phyloP scores from a whole-genome alignment of 2,113 vertebrate genomes.

The Passer domesticus region DNA sequence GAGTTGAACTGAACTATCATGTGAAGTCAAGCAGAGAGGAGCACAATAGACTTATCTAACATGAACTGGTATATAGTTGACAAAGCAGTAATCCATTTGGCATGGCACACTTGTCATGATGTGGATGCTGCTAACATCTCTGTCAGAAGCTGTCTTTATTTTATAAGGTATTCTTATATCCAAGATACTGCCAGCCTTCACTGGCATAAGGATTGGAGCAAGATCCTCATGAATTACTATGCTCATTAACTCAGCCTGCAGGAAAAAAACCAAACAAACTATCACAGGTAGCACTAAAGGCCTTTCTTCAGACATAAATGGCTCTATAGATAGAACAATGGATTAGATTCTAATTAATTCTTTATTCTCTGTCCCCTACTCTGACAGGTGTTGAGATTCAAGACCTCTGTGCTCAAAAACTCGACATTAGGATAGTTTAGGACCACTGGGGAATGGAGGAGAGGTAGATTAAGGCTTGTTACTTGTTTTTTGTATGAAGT shows the following conservation, averaged over 20 bases:
- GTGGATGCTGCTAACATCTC: neutral
- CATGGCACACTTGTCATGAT: neutral
- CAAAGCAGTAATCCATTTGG: neutral
- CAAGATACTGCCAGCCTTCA: neutral
- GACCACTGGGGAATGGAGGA: neutral
- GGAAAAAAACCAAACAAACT: neutral
- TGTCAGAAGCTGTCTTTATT: neutral
- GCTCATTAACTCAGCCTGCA: neutral
- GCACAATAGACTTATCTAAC: neutral
- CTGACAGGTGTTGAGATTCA: neutral
- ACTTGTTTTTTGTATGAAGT: neutral
- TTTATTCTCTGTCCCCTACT: neutral
- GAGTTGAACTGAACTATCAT: neutral
- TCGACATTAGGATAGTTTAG: neutral
- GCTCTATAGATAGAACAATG: neutral
- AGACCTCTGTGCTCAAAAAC: neutral
- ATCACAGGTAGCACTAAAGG: neutral
- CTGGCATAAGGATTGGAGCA: neutral
- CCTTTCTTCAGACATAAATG: neutral
- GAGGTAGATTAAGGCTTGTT: neutral
- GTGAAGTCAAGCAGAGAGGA: neutral
- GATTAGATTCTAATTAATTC: neutral
- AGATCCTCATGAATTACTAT: neutral
- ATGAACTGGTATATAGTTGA: neutral
- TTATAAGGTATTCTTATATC: neutral